Base-by-base conservation (phyloP, 2,888 invertebrate species). In the Lepidonotus clava region DNA sequence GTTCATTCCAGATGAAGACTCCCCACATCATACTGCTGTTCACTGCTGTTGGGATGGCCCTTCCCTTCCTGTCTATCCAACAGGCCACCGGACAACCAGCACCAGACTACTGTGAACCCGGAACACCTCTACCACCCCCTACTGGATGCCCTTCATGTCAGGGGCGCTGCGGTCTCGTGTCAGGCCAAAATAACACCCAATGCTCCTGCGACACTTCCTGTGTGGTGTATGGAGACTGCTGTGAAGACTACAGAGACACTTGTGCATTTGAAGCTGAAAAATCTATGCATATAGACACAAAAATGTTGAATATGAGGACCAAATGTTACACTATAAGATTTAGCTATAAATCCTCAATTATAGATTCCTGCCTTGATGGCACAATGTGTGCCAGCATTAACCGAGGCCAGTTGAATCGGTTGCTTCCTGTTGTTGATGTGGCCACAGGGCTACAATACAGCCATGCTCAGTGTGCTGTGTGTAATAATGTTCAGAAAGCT, bases 171-270 rank as follows among this genome's bases (percentile, higher is more conserved):
- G 61, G 61, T 61, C 61, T 28, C n/a, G 61, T 61, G 2, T 61
- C 61, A 1, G 61, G 61, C 2, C 28, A 61, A 2, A 61, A 61
- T 14, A 14, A 24, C 11, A 61, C 61, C 5, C 28, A 28, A 28
- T 61, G 61, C 28, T 61, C 61, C 0, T 61, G 61, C 28, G 61
- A 61, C 24, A 32, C 24, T 14, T 11, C 21, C 2, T 61, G 61
- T 28, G 61, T 61, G 2, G 28, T 61, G 8, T 61, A 61, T 61
- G 61, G 61, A 28, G 61, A 61, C 61, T 61, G 61, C 61, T 61
- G 61, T 28, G 61, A 61, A n/a, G 61, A 61, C 28, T 61, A 28
- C 14, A 24, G 28, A 24, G 28, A 61, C 24, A 18, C 11, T 28
- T 61, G 61, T 28, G 11, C 2, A 61, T 11, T 11, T 11, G 61